Base-by-base conservation (phyloP, 2,797 vertebrate species). In the Enteromius mattozi region DNA sequence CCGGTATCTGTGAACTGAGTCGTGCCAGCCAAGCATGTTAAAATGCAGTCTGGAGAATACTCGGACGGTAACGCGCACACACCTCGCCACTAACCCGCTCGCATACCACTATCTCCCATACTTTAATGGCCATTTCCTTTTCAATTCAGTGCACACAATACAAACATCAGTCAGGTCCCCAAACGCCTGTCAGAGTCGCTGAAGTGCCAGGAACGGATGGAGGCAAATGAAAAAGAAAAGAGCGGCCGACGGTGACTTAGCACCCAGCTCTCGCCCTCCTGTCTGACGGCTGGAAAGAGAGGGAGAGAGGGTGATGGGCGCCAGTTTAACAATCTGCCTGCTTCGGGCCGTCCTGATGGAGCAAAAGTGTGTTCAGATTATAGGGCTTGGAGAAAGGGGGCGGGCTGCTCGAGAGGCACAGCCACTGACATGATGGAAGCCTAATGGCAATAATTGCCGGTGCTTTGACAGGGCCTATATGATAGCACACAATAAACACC, bases 371-470 rank as follows among this genome's bases (percentile, higher is more conserved):
- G 96, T 94, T 95, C 95, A 98, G 97, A 98, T 99, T 99, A 98
- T 98, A 99, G 97, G 97, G 96, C 95, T 96, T 94, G 88, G 93
- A 93, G 94, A 94, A 93, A 90, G 95, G 95, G 95, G 93, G 94
- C 94, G 92, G 96, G 95, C 91, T 92, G 89, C 91, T 90, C 92
- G 88, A 91, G 94, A 93, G 94, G 95, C 96, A 97, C 96, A 97
- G 95, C 95, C 95, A 94, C 95, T 97, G 97, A 97, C 97, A 97
- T 97, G 97, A 98, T 97, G 97, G 96, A 96, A 96, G 96, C 96
- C 96, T 98, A 98, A 99, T 99, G 97, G 97, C 96, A 96, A 96
- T 99, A 99, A 99, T 99, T 99, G 97, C 96, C 89, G 93, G 94
- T 96, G 96, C 95, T 98, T 97, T 99, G 98, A 99, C 98, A 99